Conservation (phyloP, 1,140 invertebrate species). For the Riptortus pedestris region DNA sequence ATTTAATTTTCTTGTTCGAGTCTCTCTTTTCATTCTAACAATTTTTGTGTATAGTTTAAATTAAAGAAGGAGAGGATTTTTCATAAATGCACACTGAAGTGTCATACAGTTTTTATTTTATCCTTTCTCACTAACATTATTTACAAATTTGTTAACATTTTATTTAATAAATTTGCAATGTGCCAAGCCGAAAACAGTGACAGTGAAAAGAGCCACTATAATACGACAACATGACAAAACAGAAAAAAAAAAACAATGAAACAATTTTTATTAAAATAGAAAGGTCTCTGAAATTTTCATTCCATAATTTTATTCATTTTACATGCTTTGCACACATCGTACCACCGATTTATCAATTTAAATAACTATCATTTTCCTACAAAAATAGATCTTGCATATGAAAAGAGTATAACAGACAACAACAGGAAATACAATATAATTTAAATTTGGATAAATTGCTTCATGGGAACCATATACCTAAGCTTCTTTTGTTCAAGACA, state of each 20-base stretch:
- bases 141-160: background rate
- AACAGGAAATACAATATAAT: background rate
- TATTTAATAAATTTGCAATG: constrained; percentile 7
- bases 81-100: too few relatives aligned
- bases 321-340: background rate
- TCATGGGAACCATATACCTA: background rate
- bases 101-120: too few relatives aligned
- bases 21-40: too few relatives aligned
- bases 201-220: constrained; percentile 10
- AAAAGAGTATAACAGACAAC: constrained; percentile 7
- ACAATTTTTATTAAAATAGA: constrained; percentile 11
- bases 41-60: too few relatives aligned
- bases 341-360: background rate
- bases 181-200: constrained; percentile 8
- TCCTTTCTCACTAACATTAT: constrained; percentile 7
- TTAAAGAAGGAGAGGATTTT: too few relatives aligned
- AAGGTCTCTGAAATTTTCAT: constrained; percentile 7
- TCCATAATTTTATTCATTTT: background rate
- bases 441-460: background rate
- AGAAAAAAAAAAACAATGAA: background rate
- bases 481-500: too few relatives aligned
- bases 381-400: constrained; percentile 15
- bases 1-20: too few relatives aligned
- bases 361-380: constrained; percentile 9
- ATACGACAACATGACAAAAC: background rate